phyloP scores from a whole-genome alignment of 2,113 vertebrate species.

The Terrapene triunguis region DNA sequence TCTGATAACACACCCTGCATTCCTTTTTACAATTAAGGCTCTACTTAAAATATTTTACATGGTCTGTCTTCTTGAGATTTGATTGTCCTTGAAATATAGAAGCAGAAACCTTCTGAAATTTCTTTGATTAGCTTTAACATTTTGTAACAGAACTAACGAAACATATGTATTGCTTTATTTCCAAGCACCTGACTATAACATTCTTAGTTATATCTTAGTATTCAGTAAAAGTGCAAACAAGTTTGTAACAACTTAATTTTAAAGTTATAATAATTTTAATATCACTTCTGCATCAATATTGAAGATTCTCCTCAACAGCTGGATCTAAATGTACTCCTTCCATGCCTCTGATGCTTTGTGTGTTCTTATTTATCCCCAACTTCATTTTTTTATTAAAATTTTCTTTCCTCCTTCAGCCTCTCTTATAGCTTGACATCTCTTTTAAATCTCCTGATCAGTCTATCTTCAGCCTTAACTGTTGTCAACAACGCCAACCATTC shows the following conservation, averaged over 20 bases:
- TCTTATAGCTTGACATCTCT: neutral
- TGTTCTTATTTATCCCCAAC: neutral
- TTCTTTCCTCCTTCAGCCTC: neutral
- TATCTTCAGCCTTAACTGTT: neutral
- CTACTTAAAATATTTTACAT: neutral
- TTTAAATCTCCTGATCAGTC: neutral
- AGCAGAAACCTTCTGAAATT: neutral
- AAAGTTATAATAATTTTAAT: neutral
- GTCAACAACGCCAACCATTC: neutral
- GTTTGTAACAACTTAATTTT: neutral
- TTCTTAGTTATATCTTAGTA: neutral
- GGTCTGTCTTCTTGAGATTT: neutral
- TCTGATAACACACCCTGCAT: neutral
- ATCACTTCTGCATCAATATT: neutral
- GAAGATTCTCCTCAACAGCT: neutral
- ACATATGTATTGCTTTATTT: neutral
- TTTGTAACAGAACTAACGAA: neutral
- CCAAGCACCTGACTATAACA: neutral
- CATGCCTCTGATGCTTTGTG: slow-evolving; percentile 4
- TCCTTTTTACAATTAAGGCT: neutral
- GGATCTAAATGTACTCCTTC: neutral
- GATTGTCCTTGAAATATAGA: neutral
- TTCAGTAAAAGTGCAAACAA: neutral
- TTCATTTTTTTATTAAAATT: neutral
- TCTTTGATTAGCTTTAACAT: neutral